Evolutionary conservation across 2,113 vertebrate genomes (phyloP), one percentile per base, ranked within the genome.

Genomic region (Bubo bubo): DNA sequence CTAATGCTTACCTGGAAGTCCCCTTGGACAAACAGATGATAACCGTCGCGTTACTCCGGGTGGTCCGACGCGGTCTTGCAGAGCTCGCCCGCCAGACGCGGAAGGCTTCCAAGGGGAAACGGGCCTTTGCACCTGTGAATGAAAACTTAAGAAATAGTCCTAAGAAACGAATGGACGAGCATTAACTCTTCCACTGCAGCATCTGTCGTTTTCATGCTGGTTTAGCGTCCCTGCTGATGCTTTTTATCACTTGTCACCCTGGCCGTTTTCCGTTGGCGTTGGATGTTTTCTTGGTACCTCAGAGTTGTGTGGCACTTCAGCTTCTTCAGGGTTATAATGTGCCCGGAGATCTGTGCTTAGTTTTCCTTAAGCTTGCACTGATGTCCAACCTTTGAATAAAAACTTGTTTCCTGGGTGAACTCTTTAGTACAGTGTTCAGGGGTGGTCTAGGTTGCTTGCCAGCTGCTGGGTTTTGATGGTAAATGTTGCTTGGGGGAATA

Each of bases 1-100:
- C 14, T 39, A 8, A 1, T 0, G 52, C 30, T 0, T 4, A 0
- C 28, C 39, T 9, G 35, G 2, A 23, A 21, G 66, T 3, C 7
- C 9, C 32, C 7, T 1, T 5, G 8, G 47, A 7, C 17, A 27
- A n/a, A 5, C 18, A 1, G 10, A 34, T 7, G 73, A 2, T 19
- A 5, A 4, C 4, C 5, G 49, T 18, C 37, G 56, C 8, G 6
- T 2, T 9, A 1, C 43, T 8, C 3, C 17, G 7, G 22, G 27
- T 15, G 41, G 19, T 43, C 56, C 18, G 7, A 1, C 4, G 0
- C 41, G 1, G 9, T 8, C 14, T 24, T 7, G 39, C 8, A 9
- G 58, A 7, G 41, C 35, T 8, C 20, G 41, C 5, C 9, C n/a
- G 22, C 39, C 28, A 24, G 6, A 0, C 6, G 5, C 9, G 1